Percentiles rank a stretch among this genome's conserved stretches.
These are phyloP conservation scores for Dynastes hyllus DNA, from an alignment of 2,888 invertebrate genomes.

Conservation along the genomic window DNA sequence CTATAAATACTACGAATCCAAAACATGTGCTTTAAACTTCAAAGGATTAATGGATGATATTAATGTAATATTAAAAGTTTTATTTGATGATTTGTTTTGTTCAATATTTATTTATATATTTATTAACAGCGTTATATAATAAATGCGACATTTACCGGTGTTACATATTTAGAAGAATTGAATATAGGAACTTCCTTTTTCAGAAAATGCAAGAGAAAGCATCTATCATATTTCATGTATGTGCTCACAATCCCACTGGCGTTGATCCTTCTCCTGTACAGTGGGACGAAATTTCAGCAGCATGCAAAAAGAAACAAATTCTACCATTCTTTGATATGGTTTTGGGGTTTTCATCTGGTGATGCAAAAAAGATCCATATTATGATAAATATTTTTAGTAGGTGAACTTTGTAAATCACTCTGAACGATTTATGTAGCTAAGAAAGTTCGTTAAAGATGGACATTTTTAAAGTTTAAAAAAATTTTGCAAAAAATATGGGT, in stretches of 20 bases:
- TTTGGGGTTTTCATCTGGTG: slow-evolving; percentile 95
- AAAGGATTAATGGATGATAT: slow-evolving; percentile 93
- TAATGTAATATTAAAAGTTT: slow-evolving; percentile 72
- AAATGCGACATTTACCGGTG: no score
- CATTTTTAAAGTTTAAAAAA: no score
- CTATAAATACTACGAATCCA: slow-evolving; percentile 95
- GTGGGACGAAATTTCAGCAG: slow-evolving; percentile 90
- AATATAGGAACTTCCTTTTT: neutral
- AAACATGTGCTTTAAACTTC: slow-evolving; percentile 95
- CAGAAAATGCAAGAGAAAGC: slow-evolving; percentile 95
- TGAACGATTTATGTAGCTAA: slow-evolving; percentile 69
- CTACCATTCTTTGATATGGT: slow-evolving; percentile 98
- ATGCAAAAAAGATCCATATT: slow-evolving; percentile 89
- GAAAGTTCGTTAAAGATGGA: slow-evolving; percentile 91
- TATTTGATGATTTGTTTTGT: neutral
- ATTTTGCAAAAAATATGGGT: slow-evolving; percentile 99
- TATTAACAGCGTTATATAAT: no score
- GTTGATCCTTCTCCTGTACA: slow-evolving; percentile 92
- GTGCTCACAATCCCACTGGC: slow-evolving; percentile 99
- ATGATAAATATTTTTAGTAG: slow-evolving; percentile 51
- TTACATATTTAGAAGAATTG: no score
- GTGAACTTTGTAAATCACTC: neutral
- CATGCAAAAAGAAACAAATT: slow-evolving; percentile 86
- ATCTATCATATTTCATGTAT: slow-evolving; percentile 94
- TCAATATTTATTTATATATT: no score